A percentile compares a stretch with the other conserved stretches of the same genome.
Evolutionary conservation across 2,888 invertebrate species (phyloP).

Genomic region (Ametastegia equiseti): DNA sequence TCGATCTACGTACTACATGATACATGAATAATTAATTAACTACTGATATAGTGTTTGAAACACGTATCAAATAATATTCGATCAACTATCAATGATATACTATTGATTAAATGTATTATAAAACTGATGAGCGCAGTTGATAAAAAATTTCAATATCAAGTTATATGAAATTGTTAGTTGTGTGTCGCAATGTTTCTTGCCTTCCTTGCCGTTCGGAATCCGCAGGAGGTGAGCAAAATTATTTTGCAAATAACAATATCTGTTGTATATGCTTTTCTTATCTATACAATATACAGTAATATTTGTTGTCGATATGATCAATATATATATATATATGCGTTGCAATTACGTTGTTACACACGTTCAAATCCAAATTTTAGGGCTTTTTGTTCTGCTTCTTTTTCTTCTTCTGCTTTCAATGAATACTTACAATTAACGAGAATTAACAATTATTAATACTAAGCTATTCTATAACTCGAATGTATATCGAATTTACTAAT

Average conservation of each 20-base stretch:
- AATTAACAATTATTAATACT: constrained; percentile 50
- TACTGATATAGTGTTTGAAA: too few relatives aligned
- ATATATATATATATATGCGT: not conserved
- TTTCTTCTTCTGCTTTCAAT: too few relatives aligned
- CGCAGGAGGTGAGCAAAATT: constrained; percentile 76
- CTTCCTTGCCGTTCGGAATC: constrained; percentile 69
- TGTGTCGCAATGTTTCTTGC: constrained; percentile 77
- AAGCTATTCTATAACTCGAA: too few relatives aligned
- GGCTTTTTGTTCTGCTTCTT: constrained; percentile 50
- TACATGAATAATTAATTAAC: too few relatives aligned
- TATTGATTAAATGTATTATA: not conserved
- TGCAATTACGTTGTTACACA: not conserved
- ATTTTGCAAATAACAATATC: not conserved
- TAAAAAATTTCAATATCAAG: not conserved
- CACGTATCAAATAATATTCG: not conserved
- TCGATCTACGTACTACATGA: too few relatives aligned
- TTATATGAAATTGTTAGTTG: constrained; percentile 76
- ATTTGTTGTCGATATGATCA: not conserved
- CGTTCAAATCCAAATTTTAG: not conserved
- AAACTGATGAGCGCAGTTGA: not conserved
- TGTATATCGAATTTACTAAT: too few relatives aligned
- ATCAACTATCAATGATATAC: not conserved
- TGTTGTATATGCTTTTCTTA: not conserved
- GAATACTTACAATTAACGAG: constrained; percentile 53
- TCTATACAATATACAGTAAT: not conserved